phyloP scores from a whole-genome alignment of 1,140 invertebrate genomes.

The Sycophila sp. region DNA sequence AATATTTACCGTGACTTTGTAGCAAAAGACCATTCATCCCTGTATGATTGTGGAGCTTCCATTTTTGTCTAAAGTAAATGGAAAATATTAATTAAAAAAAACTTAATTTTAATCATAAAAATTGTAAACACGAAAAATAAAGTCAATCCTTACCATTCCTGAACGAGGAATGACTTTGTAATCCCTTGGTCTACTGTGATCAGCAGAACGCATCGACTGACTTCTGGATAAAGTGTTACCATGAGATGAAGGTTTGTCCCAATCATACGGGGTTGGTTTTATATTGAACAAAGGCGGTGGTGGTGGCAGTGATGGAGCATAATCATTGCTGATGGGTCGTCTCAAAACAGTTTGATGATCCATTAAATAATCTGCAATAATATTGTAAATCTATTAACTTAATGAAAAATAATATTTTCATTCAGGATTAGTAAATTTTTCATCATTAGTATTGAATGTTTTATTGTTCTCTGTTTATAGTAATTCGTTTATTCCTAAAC shows the following conservation, averaged over 20 bases:
- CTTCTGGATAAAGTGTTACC: constrained; percentile 43
- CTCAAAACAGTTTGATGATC: constrained; percentile 52
- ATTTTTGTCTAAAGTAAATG: constrained; percentile 47
- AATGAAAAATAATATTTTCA: not conserved
- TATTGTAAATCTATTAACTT: not conserved
- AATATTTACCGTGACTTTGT: constrained; percentile 54
- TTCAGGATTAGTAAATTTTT: too few relatives aligned
- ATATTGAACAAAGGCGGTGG: constrained; percentile 62
- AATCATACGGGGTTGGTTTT: constrained; percentile 52
- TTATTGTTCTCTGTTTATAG: too few relatives aligned
- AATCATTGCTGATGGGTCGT: constrained; percentile 63
- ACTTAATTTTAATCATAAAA: not conserved
- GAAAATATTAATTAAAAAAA: constrained; percentile 17
- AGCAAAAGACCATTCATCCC: constrained; percentile 56
- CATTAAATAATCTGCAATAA: constrained; percentile 54
- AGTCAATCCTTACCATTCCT: constrained; percentile 49
- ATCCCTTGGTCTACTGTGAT: constrained; percentile 52
- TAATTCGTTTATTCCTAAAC: too few relatives aligned
- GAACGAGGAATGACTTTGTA: constrained; percentile 54
- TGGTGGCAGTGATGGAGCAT: constrained; percentile 59
- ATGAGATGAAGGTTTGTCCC: constrained; percentile 51
- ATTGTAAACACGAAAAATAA: too few relatives aligned
- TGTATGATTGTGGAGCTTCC: constrained; percentile 45
- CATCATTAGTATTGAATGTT: too few relatives aligned
- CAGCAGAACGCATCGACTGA: constrained; percentile 43